phyloP scores from a whole-genome alignment of 2,888 invertebrate species.

The Lycophotia porphyrea region DNA sequence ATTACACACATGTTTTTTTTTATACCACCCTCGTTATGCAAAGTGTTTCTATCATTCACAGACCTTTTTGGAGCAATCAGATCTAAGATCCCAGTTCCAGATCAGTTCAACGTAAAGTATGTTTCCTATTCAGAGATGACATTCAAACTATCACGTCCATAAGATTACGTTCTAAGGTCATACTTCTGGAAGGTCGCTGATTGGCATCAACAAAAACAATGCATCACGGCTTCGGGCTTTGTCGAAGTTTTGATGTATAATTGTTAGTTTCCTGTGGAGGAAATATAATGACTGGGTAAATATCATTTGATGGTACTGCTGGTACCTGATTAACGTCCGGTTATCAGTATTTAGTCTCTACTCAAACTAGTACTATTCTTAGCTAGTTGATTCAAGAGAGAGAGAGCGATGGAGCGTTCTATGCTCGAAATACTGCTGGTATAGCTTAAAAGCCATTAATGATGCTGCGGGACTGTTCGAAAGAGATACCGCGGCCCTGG shows the following conservation, averaged over 20 bases:
- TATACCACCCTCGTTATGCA: neutral
- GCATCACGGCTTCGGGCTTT: constrained; percentile 44
- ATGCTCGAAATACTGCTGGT: neutral
- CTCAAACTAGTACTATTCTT: neutral
- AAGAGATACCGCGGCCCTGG: no score
- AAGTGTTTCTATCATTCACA: neutral
- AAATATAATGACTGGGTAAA: neutral
- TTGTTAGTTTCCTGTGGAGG: constrained; percentile 35
- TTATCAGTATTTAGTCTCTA: neutral
- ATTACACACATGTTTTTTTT: no score
- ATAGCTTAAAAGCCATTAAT: no score
- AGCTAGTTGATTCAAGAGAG: neutral
- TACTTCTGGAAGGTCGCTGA: constrained; percentile 40
- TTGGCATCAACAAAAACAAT: constrained; percentile 49
- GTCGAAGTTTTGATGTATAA: constrained; percentile 40
- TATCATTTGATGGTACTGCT: constrained; percentile 1
- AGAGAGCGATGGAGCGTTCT: neutral
- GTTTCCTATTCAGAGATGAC: constrained; percentile 30
- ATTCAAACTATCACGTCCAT: constrained; percentile 50
- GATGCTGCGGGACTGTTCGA: no score
- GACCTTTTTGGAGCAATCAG: constrained; percentile 12
- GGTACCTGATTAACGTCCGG: neutral
- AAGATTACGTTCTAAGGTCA: constrained; percentile 36
- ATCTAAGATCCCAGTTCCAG: constrained; percentile 18
- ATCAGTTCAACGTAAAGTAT: constrained; percentile 7